A percentile compares a stretch with the other conserved stretches of the same genome.
Conservation (phyloP, 2,888 invertebrate genomes). For the Drosophila siamana region DNA sequence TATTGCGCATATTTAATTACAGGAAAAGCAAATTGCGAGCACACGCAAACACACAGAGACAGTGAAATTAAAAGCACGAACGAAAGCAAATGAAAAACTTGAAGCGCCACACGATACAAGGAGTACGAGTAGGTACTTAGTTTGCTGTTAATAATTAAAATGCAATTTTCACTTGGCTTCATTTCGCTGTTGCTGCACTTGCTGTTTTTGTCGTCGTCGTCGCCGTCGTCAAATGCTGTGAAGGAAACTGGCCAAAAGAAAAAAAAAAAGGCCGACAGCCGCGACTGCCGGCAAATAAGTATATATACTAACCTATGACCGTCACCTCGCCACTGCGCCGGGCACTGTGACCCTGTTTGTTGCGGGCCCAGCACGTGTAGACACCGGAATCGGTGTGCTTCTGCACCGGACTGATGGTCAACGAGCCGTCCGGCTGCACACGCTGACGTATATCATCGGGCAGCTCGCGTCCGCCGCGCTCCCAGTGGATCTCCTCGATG, state of each 20-base stretch:
- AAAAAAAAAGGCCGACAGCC: constrained; percentile 38
- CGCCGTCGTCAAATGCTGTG: constrained; percentile 42
- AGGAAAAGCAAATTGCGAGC: constrained; percentile 49
- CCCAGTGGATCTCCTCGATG: constrained; percentile 92
- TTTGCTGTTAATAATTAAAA: constrained; percentile 78
- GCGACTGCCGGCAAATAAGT: constrained; percentile 8
- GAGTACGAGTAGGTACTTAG: constrained; percentile 61
- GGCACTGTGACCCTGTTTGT: constrained; percentile 91
- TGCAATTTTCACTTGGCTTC: constrained; percentile 77
- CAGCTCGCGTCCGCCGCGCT: constrained; percentile 89
- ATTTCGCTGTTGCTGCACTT: constrained; percentile 20
- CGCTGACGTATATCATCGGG: constrained; percentile 93
- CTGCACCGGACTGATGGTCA: constrained; percentile 91
- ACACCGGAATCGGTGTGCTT: constrained; percentile 91
- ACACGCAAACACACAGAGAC: constrained; percentile 11
- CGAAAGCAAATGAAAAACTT: constrained; percentile 51
- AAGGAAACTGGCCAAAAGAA: constrained; percentile 62
- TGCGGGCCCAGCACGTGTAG: constrained; percentile 92
- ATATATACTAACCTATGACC: constrained; percentile 90
- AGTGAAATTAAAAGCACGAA: constrained; percentile 42
- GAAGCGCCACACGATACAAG: constrained; percentile 58
- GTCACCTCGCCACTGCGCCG: constrained; percentile 90
- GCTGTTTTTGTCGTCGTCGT: constrained; percentile 18
- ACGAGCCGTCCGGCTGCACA: constrained; percentile 90
- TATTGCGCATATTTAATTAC: constrained; percentile 79